phyloP scores from a whole-genome alignment of 2,113 vertebrate species.

The Myrmecobius fasciatus region DNA sequence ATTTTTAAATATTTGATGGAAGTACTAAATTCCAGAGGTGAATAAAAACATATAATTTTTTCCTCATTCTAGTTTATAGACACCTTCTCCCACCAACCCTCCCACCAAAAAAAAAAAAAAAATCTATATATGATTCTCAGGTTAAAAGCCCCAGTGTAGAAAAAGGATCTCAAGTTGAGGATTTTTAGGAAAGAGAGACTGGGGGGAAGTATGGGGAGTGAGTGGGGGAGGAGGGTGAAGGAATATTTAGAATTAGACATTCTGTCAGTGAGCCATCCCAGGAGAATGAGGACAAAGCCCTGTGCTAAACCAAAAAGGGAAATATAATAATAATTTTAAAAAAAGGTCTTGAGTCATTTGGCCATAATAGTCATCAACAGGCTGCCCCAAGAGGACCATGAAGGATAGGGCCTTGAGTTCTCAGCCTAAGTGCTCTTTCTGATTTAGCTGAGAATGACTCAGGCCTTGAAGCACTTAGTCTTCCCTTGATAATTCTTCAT shows the following conservation, averaged over 20 bases:
- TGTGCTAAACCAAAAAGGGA: not conserved
- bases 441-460: not conserved
- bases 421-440: not conserved
- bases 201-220: not conserved
- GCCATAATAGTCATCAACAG: not conserved
- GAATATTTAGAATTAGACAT: not conserved
- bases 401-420: not conserved
- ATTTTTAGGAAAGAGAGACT: not conserved
- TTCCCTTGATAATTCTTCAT: not conserved
- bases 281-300: not conserved
- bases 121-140: not conserved
- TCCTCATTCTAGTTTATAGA: not conserved
- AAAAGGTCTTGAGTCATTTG: not conserved
- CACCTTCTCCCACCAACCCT: too few species aligned
- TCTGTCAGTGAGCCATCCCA: not conserved
- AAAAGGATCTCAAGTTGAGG: not conserved
- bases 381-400: not conserved
- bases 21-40: not conserved
- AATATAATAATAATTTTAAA: not conserved
- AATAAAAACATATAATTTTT: not conserved
- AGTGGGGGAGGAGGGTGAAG: not conserved
- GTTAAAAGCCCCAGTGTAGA: not conserved
- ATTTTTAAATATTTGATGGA: not conserved
- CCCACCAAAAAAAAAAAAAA: too few species aligned
- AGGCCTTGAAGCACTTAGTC: not conserved